Base-by-base conservation (phyloP, 37 sponge, comb jelly and placozoan species). In the Beroe forskalii region DNA sequence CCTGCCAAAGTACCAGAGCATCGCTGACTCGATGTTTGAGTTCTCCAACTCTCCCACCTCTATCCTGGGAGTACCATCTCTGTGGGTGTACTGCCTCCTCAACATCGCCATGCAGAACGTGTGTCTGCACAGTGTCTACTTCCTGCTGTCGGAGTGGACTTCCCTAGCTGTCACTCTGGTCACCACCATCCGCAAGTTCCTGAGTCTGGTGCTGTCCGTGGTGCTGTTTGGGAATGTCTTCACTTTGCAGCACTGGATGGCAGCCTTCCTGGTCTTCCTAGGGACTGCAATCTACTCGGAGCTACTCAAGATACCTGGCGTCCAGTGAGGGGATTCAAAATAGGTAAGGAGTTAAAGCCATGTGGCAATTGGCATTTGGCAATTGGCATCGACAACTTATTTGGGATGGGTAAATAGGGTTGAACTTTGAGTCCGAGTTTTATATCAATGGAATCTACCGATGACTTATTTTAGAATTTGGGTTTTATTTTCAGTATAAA, bases 111-210 rank as follows among this genome's bases (percentile, higher is more conserved):
- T 80, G 86, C 86, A 80, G 55, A 43, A 80, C 40, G 30, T 80
- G 3, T 80, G 86, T 23, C 48, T 80, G 30, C 28, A 37, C 14
- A 30, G 30, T 80, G 30, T 80, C 1, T 80, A 80, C 86, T 80
- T 33, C 28, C 86, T 80, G 2, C 55, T 80, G n/a, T 80, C 86
- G 6, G 86, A 80, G 86, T 80, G 86, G 86, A 80, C 86, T 1
- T 80, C 86, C 3, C 48, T 80, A 23, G 43, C 86, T 3, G 86
- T 80, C 22, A 80, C 86, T 24, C 55, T 80, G 86, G 86, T 80
- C 0, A 80, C 86, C 55, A 80, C 86, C 40, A 12, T 80, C 44
- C 24, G 86, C 31, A 80, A 80, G 31, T 80, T 80, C 48, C 86
- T 80, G 12, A 44, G 55, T 27, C 86, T 80, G 4, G 38, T 80